A percentile compares a stretch with the other conserved stretches of the same genome.
Conservation (phyloP, 2,797 vertebrate species). For the Macrochelys suwanniensis region DNA sequence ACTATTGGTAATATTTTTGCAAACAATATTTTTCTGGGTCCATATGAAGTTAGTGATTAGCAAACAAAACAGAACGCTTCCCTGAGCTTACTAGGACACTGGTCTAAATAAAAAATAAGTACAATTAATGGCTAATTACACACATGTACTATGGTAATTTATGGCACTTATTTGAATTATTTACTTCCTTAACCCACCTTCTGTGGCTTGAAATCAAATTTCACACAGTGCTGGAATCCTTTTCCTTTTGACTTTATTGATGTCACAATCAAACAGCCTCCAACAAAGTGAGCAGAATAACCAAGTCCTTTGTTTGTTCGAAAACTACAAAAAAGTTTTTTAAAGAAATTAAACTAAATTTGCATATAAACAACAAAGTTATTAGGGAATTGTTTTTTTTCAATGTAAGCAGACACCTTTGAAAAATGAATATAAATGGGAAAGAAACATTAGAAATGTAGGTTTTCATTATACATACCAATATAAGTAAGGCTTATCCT, state of each 20-base stretch:
- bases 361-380: not conserved
- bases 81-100: not conserved
- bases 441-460: not conserved
- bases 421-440: not conserved
- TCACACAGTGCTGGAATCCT: slow-evolving; percentile 98
- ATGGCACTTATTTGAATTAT: not conserved
- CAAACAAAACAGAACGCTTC: not conserved
- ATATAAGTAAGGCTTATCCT: slow-evolving; percentile 98
- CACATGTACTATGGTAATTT: not conserved
- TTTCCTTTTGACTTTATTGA: slow-evolving; percentile 98
- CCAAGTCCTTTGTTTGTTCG: slow-evolving; percentile 98
- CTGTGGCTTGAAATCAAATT: slow-evolving; percentile 99
- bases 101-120: not conserved
- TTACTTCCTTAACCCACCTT: slow-evolving; percentile 85
- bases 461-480: slow-evolving; percentile 89
- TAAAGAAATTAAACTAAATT: slow-evolving; percentile 53
- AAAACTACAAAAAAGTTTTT: slow-evolving; percentile 85
- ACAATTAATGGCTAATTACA: not conserved
- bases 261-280: slow-evolving; percentile 95
- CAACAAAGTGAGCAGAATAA: slow-evolving; percentile 98
- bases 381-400: not conserved
- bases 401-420: slow-evolving; percentile 20
- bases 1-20: not conserved
- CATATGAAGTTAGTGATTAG: not conserved
- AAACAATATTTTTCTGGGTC: not conserved